These are phyloP conservation scores for Thamnaconus septentrionalis DNA, from an alignment of 2,113 vertebrate species.

Conservation along the genomic window DNA sequence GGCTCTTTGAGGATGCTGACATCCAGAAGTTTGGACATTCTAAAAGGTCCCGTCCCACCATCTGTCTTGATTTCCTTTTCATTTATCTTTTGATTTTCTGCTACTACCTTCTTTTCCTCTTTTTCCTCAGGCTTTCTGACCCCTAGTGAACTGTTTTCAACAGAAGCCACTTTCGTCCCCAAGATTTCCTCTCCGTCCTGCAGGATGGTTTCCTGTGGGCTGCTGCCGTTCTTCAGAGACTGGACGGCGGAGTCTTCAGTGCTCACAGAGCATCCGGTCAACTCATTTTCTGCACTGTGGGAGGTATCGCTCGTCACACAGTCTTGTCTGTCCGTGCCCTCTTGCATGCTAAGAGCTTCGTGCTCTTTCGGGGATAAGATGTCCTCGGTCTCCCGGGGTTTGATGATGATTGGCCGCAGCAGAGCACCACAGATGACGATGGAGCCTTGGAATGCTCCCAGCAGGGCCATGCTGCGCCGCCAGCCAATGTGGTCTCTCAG, in stretches of 20 bases:
- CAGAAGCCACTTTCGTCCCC: constrained; percentile 2
- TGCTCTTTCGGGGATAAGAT: constrained; percentile 36
- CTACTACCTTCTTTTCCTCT: background rate
- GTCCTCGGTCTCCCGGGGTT: constrained; percentile 17
- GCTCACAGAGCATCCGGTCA: constrained; percentile 81
- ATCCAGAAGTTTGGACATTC: constrained; percentile 78
- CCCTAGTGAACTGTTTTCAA: background rate
- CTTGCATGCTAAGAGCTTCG: constrained; percentile 29
- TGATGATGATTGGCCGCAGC: constrained; percentile 86
- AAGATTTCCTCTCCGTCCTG: constrained; percentile 32
- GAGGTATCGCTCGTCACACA: constrained; percentile 61
- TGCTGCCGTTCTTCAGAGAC: constrained; percentile 67
- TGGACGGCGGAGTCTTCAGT: constrained; percentile 85
- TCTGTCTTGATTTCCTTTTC: background rate
- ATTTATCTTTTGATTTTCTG: constrained; percentile 2
- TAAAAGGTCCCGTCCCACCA: background rate
- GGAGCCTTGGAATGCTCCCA: constrained; percentile 86
- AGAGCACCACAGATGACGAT: constrained; percentile 84
- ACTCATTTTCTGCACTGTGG: constrained; percentile 80
- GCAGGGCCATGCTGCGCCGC: constrained; percentile 83
- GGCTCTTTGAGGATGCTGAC: constrained; percentile 87
- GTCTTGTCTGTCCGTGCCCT: background rate
- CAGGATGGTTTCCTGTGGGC: constrained; percentile 49
- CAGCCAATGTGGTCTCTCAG: constrained; percentile 88
- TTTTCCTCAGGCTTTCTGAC: background rate